These are phyloP conservation scores for Ctenodactylus gundi DNA, from an alignment of 2,113 vertebrate genomes.

Conservation along the genomic window DNA sequence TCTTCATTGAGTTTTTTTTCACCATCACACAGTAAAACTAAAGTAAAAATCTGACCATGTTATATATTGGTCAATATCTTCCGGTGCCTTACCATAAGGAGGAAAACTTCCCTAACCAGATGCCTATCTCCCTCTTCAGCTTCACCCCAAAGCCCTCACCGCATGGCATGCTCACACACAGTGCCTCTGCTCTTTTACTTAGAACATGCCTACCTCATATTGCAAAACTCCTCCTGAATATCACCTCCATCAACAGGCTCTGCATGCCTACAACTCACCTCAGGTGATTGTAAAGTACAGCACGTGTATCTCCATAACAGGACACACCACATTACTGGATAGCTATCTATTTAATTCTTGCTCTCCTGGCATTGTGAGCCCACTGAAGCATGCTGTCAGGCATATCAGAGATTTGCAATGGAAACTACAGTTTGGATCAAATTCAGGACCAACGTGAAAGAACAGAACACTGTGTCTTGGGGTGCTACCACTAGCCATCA, in stretches of 20 bases:
- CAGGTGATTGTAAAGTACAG: background rate
- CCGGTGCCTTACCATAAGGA: background rate
- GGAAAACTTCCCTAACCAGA: background rate
- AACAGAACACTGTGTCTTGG: background rate
- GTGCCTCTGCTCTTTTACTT: background rate
- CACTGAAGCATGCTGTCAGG: background rate
- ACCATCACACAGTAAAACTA: background rate
- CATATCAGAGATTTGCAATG: background rate
- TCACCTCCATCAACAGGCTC: background rate
- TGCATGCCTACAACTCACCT: background rate
- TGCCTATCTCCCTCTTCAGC: background rate
- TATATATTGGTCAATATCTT: background rate
- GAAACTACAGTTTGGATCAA: background rate
- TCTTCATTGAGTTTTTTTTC: background rate
- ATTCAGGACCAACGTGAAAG: background rate
- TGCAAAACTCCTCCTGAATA: slow-evolving; percentile 3
- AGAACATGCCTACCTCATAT: background rate
- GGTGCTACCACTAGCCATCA: background rate
- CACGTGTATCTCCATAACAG: background rate
- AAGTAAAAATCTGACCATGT: background rate
- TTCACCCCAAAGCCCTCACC: background rate
- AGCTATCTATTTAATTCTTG: background rate
- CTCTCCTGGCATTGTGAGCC: background rate
- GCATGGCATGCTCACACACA: fast-evolving
- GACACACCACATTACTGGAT: background rate